Conservation (phyloP, 2,888 invertebrate genomes). For the Resseliella maxima region DNA sequence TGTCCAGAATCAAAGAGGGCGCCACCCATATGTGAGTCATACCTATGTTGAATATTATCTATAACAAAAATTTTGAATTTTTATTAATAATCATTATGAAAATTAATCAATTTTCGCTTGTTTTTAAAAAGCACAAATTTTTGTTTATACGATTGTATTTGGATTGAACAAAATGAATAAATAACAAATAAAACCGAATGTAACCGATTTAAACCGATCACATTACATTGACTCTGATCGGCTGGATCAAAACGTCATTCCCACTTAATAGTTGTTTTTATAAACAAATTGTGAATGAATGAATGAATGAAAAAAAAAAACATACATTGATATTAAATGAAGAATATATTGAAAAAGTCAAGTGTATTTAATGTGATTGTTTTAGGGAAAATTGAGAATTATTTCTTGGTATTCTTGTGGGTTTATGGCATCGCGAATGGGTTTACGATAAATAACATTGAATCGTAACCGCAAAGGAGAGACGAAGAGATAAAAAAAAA, state of each 20-base stretch:
- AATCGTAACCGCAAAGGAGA: neutral
- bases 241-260: constrained; percentile 1
- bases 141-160: no score
- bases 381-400: neutral
- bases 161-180: neutral
- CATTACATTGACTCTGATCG: neutral
- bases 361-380: neutral
- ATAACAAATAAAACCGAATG: neutral
- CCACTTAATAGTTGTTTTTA: neutral
- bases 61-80: no score
- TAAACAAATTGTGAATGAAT: constrained; percentile 17
- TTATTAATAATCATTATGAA: no score
- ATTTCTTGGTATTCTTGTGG: neutral
- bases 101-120: no score
- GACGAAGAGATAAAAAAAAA: neutral
- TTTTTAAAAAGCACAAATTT: no score
- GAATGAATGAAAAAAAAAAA: neutral
- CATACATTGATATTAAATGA: neutral
- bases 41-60: no score
- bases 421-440: neutral
- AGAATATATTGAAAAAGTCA: neutral
- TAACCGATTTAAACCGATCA: neutral
- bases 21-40: no score
- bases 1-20: no score
- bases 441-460: neutral